Evolutionary conservation across 2,888 invertebrate genomes (phyloP).

Genomic region (Lochmaea capreae): DNA sequence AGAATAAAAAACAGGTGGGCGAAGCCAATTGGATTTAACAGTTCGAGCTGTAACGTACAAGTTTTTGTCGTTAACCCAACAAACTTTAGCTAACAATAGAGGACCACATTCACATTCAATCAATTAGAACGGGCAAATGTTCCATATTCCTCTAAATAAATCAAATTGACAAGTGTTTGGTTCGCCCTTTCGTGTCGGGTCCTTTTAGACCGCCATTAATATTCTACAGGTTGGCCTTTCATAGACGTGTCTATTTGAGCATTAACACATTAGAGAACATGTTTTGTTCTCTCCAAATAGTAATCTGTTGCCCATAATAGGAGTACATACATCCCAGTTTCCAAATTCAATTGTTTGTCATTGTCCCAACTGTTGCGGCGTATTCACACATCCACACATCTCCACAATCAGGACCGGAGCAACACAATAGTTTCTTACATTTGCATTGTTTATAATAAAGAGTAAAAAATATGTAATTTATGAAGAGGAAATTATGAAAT

Average conservation of each 20-base stretch:
- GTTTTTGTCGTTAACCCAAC: conserved; percentile 29
- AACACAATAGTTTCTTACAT: not conserved
- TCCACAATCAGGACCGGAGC: conserved; percentile 11
- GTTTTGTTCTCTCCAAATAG: conserved; percentile 63
- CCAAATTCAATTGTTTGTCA: conserved; percentile 62
- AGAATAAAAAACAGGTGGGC: conserved; percentile 17
- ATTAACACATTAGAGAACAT: conserved; percentile 61
- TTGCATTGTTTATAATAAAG: too few relatives aligned
- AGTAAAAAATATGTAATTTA: too few relatives aligned
- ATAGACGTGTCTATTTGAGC: conserved; percentile 59
- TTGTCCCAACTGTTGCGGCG: conserved; percentile 58
- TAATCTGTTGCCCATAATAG: conserved; percentile 62
- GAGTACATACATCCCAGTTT: conserved; percentile 60
- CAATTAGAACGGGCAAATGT: conserved; percentile 34
- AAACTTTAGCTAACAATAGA: conserved; percentile 27
- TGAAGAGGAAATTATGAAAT: too few relatives aligned
- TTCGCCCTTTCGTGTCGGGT: conserved; percentile 45
- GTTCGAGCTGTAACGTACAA: conserved; percentile 19
- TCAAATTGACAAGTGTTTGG: conserved; percentile 47
- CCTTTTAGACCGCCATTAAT: conserved; percentile 59
- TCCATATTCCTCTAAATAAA: conserved; percentile 43
- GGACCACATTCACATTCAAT: conserved; percentile 35
- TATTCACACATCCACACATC: conserved; percentile 25
- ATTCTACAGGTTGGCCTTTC: conserved; percentile 62
- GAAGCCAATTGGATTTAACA: conserved; percentile 17